Base-by-base conservation (phyloP, 2,888 invertebrate genomes). In the Timandra comae region DNA sequence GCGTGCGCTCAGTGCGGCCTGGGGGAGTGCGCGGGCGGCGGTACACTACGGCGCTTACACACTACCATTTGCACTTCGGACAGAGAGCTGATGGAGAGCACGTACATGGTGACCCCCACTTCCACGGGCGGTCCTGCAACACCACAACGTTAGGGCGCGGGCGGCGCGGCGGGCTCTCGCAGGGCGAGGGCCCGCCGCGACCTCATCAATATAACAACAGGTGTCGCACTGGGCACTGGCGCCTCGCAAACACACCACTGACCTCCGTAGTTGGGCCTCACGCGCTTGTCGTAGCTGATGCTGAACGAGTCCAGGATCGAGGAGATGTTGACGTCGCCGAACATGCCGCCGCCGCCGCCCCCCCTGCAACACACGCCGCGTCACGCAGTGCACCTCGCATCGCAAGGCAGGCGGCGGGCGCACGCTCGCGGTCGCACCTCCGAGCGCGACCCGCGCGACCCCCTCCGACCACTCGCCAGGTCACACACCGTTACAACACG, bases 181-280 rank as follows among this genome's bases (percentile, higher is more conserved):
- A 16, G 16, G 6, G 6, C 16, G 3, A 16, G 16, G 16, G n/a
- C n/a, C 23, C 21, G 24, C 24, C 7, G 12, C 21, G 12, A 3
- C 16, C 7, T 10, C 8, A 7, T 27, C 12, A 12, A 34, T 27
- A 23, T 23, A 13, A 20, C 12, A 12, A 27, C 12, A n/a, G 12
- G 11, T 3, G 20, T n/a, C 12, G 28, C 10, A 25, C 16, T 3
- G 29, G 10, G 27, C 7, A 11, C 13, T 8, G 25, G 29, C 23
- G n/a, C 23, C 24, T 7, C 21, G 16, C 7, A 21, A n/a, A n/a
- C n/a, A n/a, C n/a, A n/a, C 12, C 38, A 62, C 71, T 63, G 46
- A 96, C 96, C 95, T 92, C 96, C 96, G 87, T 96, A 97, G 88
- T 96, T 96, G 78, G 97, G 97, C 88, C 97, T 93, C 90, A 97